Percentiles rank a stretch among this genome's conserved stretches.
Evolutionary conservation across 2,113 vertebrate species (phyloP).

Genomic region (Hiodon tergisus): DNA sequence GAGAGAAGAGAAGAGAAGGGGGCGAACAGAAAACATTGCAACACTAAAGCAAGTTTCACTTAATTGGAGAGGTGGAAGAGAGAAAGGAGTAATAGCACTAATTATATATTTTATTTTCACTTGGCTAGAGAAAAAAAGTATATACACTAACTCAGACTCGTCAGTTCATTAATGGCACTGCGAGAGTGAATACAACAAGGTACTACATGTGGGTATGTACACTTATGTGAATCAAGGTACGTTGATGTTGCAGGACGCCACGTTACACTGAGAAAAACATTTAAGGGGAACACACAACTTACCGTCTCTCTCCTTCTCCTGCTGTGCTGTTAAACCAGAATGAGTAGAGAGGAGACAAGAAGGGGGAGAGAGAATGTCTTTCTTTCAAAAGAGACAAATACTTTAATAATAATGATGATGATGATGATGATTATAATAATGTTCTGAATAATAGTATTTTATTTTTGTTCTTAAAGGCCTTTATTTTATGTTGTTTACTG

Average conservation of each 20-base stretch:
- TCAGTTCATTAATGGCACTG: conserved; percentile 18
- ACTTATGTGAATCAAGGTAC: conserved; percentile 16
- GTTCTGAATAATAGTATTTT: conserved; percentile 55
- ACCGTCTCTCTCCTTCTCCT: conserved; percentile 36
- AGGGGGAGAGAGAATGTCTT: conserved; percentile 33
- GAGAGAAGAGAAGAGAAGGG: conserved; percentile 28
- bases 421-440: conserved; percentile 42
- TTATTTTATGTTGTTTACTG: conserved; percentile 51
- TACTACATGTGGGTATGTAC: conserved; percentile 2
- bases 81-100: conserved; percentile 13
- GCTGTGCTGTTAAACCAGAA: conserved; percentile 1
- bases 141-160: conserved; percentile 6
- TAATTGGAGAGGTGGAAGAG: not conserved
- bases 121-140: conserved; percentile 14
- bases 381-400: conserved; percentile 35
- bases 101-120: conserved; percentile 14
- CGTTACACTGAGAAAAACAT: conserved; percentile 23
- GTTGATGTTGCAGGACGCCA: conserved; percentile 28
- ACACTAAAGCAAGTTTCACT: conserved; percentile 26
- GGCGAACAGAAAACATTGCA: conserved; percentile 30
- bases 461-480: conserved; percentile 48
- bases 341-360: conserved; percentile 14
- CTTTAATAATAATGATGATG: conserved; percentile 31
- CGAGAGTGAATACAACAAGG: conserved; percentile 2
- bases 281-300: conserved; percentile 43